Evolutionary conservation across 2,888 invertebrate species (phyloP), one percentile per base, ranked within the genome.

Genomic region (Ennomos fuscantarius): DNA sequence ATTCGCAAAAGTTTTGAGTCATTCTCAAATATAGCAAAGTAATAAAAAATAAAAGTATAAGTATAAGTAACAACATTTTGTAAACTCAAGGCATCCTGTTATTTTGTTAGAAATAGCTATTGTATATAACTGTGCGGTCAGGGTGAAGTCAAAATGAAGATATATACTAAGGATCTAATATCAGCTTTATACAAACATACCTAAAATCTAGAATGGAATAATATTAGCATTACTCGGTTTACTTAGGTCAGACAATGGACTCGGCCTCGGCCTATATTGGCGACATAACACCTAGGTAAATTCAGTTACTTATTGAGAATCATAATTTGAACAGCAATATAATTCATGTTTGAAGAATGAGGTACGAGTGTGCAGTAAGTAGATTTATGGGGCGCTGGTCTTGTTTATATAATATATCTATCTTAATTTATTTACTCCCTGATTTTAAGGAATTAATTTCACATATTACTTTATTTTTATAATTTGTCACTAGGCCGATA

Each of bases 201-300:
- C 24, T 24, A 24, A 24, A 24, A 40, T 40, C 12, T 10, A 12
- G 11, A 68, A 8, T 39, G 41, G 9, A 32, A 39, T n/a, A n/a
- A n/a, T 13, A 54, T 54, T 41, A 34, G 32, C n/a, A 48, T 8
- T 24, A 68, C 68, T 57, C 61, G 65, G 60, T 71, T 72, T 68
- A 74, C 76, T 75, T 79, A 79, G 78, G 76, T 79, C 78, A 68
- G 63, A 57, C 66, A 69, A 72, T 70, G 58, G 70, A 79, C 64
- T 58, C 77, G 81, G 73, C 89, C 89, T 90, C 87, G 88, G 85
- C 89, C 89, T 66, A 79, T 85, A 83, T 87, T 68, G 52, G 48
- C 67, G 62, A 71, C 65, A 74, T 67, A 78, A 78, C 81, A 83
- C 74, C 76, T 79, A 81, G 24, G 24, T 24, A 24, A 24, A 82